phyloP scores from a whole-genome alignment of 2,113 vertebrate species.

The Chelonoidis abingdonii region DNA sequence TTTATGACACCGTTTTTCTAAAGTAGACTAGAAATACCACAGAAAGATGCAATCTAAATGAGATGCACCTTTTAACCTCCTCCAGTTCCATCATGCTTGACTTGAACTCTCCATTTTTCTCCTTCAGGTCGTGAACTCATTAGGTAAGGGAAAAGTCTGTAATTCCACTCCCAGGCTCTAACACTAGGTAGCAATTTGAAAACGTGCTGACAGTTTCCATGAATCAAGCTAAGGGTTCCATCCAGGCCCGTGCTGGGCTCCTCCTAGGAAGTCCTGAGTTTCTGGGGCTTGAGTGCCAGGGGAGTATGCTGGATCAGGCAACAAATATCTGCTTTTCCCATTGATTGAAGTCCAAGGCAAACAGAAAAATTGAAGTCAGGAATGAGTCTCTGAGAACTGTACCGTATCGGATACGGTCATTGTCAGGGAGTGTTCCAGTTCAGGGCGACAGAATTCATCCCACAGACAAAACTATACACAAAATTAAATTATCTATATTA shows the following conservation, averaged over 20 bases:
- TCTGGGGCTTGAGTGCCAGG: not conserved
- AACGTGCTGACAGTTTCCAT: not conserved
- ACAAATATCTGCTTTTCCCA: not conserved
- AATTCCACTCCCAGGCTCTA: not conserved
- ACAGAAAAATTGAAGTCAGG: not conserved
- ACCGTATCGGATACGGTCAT: not conserved
- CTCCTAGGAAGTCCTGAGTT: not conserved
- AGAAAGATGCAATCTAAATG: not conserved
- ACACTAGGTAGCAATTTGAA: not conserved
- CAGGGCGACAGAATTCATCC: not conserved
- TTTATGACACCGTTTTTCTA: not conserved
- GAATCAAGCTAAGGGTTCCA: not conserved
- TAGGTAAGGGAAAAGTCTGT: not conserved
- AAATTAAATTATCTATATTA: not conserved
- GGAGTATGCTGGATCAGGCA: not conserved
- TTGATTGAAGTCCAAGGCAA: not conserved
- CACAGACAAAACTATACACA: fast-evolving
- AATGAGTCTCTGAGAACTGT: not conserved
- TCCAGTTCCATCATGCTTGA: not conserved
- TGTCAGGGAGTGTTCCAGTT: fast-evolving
- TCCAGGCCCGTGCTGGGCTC: not conserved
- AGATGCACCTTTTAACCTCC: not conserved
- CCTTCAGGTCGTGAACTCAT: not conserved
- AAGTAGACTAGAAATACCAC: not conserved
- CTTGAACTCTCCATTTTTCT: not conserved